Evolutionary conservation across 2,888 invertebrate genomes (phyloP).

Genomic region (Kryphioiulus occultus): DNA sequence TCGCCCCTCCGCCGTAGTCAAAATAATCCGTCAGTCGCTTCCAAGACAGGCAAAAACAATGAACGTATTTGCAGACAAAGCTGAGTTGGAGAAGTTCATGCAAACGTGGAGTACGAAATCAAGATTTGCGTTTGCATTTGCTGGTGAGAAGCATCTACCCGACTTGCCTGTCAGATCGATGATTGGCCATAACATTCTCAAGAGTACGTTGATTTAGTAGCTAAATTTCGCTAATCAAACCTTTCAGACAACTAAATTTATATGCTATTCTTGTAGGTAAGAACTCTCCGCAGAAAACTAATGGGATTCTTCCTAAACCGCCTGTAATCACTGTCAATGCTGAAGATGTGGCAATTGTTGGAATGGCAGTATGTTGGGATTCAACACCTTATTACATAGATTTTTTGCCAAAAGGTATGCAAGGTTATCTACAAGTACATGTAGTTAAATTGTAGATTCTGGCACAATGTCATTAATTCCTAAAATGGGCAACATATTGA

Average conservation of each 20-base stretch:
- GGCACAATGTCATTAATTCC: too few relatives aligned
- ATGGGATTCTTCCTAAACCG: background rate
- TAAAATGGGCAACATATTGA: background rate
- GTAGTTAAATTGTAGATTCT: too few relatives aligned
- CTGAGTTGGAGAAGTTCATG: background rate
- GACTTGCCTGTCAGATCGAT: background rate
- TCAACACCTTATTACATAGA: background rate
- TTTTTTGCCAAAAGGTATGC: background rate
- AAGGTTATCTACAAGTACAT: too few relatives aligned
- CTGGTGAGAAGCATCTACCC: background rate
- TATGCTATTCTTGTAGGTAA: background rate
- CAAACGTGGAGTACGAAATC: background rate
- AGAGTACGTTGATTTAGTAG: background rate
- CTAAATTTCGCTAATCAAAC: background rate
- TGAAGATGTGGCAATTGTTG: constrained; percentile 57
- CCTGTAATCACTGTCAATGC: constrained; percentile 21
- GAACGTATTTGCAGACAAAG: constrained; percentile 2
- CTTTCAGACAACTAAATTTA: background rate
- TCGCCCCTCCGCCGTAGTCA: background rate
- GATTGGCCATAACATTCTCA: constrained; percentile 33
- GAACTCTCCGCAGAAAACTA: background rate
- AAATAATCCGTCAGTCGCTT: background rate
- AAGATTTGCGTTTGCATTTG: constrained; percentile 25
- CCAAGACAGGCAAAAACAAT: background rate
- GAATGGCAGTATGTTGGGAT: constrained; percentile 62